Evolutionary conservation across 1,140 invertebrate genomes (phyloP).

Genomic region (Zeugodacus cucurbitae): DNA sequence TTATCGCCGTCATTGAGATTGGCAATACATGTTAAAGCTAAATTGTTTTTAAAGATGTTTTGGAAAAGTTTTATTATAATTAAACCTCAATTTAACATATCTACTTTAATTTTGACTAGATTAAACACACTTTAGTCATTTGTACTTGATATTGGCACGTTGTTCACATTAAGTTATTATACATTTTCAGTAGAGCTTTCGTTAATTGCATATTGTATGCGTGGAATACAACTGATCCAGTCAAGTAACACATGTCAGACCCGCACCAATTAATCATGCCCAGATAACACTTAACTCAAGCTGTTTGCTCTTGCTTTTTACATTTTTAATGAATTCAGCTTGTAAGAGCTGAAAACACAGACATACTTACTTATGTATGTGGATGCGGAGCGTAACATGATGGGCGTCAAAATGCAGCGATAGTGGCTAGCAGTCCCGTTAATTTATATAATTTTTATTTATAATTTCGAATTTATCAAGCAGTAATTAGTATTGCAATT

Average conservation of each 20-base stretch:
- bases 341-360: not conserved
- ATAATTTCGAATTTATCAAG: too few relatives aligned
- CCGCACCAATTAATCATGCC: not conserved
- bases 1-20: too few relatives aligned
- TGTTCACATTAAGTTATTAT: not conserved
- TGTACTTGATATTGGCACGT: not conserved
- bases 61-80: too few relatives aligned
- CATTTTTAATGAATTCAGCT: not conserved
- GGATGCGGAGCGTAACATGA: not conserved
- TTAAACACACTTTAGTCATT: not conserved
- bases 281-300: constrained; percentile 19
- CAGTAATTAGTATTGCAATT: too few relatives aligned
- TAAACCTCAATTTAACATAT: too few relatives aligned
- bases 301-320: not conserved
- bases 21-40: too few relatives aligned
- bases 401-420: too few relatives aligned
- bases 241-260: not conserved
- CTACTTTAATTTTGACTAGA: not conserved
- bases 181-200: not conserved
- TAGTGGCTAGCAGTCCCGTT: too few relatives aligned
- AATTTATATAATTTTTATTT: too few relatives aligned
- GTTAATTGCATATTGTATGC: not conserved
- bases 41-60: too few relatives aligned
- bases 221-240: not conserved
- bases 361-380: not conserved